Conservation (phyloP, 1,140 invertebrate species). For the Drosophila pachea region DNA sequence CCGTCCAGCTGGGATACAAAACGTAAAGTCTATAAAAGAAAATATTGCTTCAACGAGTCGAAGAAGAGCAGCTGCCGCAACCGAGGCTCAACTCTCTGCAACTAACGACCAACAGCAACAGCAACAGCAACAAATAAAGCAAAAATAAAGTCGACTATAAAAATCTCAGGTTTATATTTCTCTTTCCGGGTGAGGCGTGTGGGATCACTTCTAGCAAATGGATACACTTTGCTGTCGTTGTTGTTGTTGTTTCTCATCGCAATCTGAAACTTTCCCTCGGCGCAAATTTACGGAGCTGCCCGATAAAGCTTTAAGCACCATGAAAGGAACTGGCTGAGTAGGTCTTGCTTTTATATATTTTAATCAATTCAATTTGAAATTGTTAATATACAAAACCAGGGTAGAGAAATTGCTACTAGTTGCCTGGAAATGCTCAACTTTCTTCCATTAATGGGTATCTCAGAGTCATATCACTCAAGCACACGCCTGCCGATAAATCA, state of each 20-base stretch:
- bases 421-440: too few relatives aligned
- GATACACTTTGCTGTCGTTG: constrained; percentile 32
- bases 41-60: constrained; percentile 49
- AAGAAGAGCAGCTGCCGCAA: constrained; percentile 30
- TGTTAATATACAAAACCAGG: too few relatives aligned
- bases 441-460: not conserved
- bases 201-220: constrained; percentile 31
- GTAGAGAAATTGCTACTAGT: too few relatives aligned
- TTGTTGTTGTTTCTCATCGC: constrained; percentile 33
- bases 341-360: too few relatives aligned
- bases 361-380: too few relatives aligned
- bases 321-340: not conserved
- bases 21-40: constrained; percentile 69
- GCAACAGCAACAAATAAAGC: constrained; percentile 33
- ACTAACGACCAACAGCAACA: constrained; percentile 21
- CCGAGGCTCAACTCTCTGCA: constrained; percentile 27
- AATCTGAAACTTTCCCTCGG: constrained; percentile 44
- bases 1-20: constrained; percentile 29
- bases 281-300: constrained; percentile 32
- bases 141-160: constrained; percentile 67
- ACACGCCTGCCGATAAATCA: constrained; percentile 51
- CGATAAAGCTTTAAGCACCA: not conserved
- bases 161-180: constrained; percentile 69
- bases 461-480: not conserved
- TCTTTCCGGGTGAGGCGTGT: constrained; percentile 3